Evolutionary conservation across 2,113 vertebrate species (phyloP), one percentile per base, ranked within the genome.

Genomic region (Agelaius phoeniceus): DNA sequence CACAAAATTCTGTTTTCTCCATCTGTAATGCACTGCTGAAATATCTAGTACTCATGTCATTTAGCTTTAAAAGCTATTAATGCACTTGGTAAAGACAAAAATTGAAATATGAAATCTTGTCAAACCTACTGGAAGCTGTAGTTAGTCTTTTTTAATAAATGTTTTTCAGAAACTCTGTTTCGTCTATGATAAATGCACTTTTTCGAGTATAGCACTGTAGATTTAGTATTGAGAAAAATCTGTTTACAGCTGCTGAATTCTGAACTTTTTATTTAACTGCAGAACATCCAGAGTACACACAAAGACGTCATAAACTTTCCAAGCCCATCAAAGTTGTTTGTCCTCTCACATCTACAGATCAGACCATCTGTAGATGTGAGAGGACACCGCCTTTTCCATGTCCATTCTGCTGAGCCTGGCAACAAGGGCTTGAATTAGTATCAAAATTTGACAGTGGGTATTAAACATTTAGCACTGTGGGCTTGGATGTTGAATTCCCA

Each of bases 61-160:
- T 95, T 71, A 80, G 35, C 48, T 65, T 93, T 87, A 80, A 95
- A 91, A 95, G 72, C 75, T 90, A 91, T 93, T 96, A 96, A 93
- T 69, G 79, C 48, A 74, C n/a, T 93, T 88, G 48, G 71, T 88
- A 85, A 91, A 86, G 72, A 93, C 4, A 35, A 74, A 90, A 95
- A 96, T 28, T 2, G 4, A 91, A 93, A 84, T 88, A 59, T 15
- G 37, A 95, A 90, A 71, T 71, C 63, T 67, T 95, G 84, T 94
- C 91, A 90, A 93, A 67, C 43, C 55, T 83, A 26, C 54, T 77
- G 82, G 91, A 97, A 93, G 79, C 37, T 74, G 55, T 35, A 95
- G 82, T 94, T 69, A 68, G 33, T 76, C 26, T 77, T 79, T 69
- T 89, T 83, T 27, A 89, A 65, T 52, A 92, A 94, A 75, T 73